Evolutionary conservation across 2,113 vertebrate genomes (phyloP), one percentile per base, ranked within the genome.

Genomic region (Lamprotornis superbus): DNA sequence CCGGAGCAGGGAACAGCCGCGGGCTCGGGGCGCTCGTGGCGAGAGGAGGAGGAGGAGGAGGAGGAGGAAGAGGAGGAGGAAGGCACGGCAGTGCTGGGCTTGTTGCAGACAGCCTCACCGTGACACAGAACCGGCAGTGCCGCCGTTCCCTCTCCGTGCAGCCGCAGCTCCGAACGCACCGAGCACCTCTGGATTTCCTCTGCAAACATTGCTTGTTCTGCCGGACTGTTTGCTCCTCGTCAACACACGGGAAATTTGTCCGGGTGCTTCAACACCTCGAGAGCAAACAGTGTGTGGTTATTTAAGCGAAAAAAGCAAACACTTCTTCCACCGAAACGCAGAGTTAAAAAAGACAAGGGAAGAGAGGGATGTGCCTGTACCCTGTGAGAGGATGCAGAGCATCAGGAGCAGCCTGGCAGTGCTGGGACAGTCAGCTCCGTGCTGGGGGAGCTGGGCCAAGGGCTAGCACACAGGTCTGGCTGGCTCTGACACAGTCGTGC

Each of bases 241-340:
- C 94, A 93, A 81, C 85, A 60, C 50, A 1, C 55, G 53, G 83
- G 74, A 68, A 59, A 84, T 65, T 23, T 39, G 86, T 80, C 91
- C 28, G 27, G 40, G 50, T 12, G 73, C 90, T 85, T 47, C 86
- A 33, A 30, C 76, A 77, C 59, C 59, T 67, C 90, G 15, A 53
- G 68, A 90, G 89, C 93, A 94, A 96, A 95, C 93, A 90, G 39
- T 0, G 12, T 3, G 71, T 0, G 57, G 83, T 89, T 70, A 24
- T 79, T 89, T 46, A 87, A 93, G 90, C 49, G 4, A 63, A 90
- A 53, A 83, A 80, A 90, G 86, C 93, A 94, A 95, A 87, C 80
- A 50, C 23, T 39, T 40, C 88, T 59, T 35, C 31, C 49, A 16
- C 50, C 2, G 12, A 44, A 55, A 46, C 0, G 25, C 0, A 33